Evolutionary conservation across 2,888 invertebrate species (phyloP).

Genomic region (Opisthograptis luteolata): DNA sequence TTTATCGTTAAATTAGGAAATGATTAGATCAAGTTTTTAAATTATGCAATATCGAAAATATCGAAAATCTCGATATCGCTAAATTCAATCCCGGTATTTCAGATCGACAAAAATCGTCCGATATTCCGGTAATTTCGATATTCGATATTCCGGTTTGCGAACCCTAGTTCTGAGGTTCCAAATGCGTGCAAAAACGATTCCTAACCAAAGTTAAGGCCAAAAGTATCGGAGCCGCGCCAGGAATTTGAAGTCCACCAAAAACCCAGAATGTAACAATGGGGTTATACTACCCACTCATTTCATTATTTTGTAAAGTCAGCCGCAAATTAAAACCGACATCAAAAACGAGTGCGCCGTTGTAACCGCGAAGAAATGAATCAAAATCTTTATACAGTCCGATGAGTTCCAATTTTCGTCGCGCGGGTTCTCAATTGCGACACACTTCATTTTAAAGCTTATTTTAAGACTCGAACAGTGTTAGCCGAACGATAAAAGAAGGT

Average conservation of each 20-base stretch:
- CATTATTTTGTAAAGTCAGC: conserved; percentile 45
- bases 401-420: background rate
- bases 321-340: conserved; percentile 17
- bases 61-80: too few relatives aligned
- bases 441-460: conserved; percentile 14
- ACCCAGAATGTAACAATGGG: conserved; percentile 68
- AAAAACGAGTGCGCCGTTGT: background rate
- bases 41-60: too few relatives aligned
- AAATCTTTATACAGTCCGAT: background rate
- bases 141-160: too few relatives aligned
- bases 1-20: too few relatives aligned
- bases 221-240: conserved; percentile 42
- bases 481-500: conserved; percentile 15
- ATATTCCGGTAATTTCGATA: too few relatives aligned
- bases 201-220: conserved; percentile 29
- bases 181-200: conserved; percentile 36
- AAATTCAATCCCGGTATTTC: too few relatives aligned
- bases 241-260: conserved; percentile 60
- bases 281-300: conserved; percentile 55
- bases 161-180: too few relatives aligned
- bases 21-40: too few relatives aligned
- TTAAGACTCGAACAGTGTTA: conserved; percentile 18
- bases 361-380: background rate
- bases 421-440: conserved; percentile 8
- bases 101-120: too few relatives aligned